Evolutionary conservation across 2,113 vertebrate genomes (phyloP), one percentile per base, ranked within the genome.

Genomic region (Ptilorrhoa leucosticta): DNA sequence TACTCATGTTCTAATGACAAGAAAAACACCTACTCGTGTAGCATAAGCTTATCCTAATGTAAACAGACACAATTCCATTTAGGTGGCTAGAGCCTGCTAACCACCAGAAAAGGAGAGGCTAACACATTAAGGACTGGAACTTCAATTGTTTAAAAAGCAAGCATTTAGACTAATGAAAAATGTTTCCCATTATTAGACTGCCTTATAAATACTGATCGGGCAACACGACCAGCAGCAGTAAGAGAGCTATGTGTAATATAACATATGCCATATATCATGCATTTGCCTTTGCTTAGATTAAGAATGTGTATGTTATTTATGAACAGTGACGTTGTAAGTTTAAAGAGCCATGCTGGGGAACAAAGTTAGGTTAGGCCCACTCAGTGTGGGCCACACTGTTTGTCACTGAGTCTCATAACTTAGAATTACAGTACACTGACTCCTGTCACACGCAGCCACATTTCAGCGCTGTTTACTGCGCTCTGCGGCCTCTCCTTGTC

Each of bases 381-480:
- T 70, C 79, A 57, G 12, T 44, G 42, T 2, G 66, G 78, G 87
- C 68, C 68, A 90, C 71, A 3, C 7, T 42, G 77, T 65, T 95
- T 95, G 91, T 95, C 75, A 89, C 56, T 60, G 80, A 58, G 83
- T 60, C 87, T 91, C 53, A 6, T 94, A 95, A 94, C 8, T 90
- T 9, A 81, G 63, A 85, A 45, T 72, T 83, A 73, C 84, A 90
- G 77, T 56, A 64, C 64, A 28, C 65, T 35, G 71, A 51, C 86
- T 93, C 2, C 3, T 91, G 91, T 95, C 88, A 57, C 88, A 69
- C 0, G 0, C 63, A 88, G 88, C 83, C 89, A 94, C 86, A 71
- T 96, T 91, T 94, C 94, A 92, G 82, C 61, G 18, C 64, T 93
- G 73, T 96, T 97, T 87, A 93, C 83, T 64, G n/a, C 70, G 42